These are phyloP conservation scores for Beroe ovata DNA, from an alignment of 37 sponge, comb jelly and placozoan genomes.

Conservation along the genomic window DNA sequence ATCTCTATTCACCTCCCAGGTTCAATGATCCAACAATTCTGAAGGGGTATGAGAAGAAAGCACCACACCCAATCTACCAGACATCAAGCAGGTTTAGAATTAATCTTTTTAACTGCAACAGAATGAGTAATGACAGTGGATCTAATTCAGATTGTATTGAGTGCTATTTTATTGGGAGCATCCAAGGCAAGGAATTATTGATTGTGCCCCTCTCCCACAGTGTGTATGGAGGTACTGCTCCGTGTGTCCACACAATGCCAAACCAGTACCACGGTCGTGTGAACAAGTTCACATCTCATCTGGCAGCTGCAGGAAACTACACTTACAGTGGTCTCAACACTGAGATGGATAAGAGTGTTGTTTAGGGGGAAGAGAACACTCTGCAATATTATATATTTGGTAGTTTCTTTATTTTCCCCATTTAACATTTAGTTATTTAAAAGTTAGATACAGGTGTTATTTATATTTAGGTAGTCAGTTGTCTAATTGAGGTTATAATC, in stretches of 20 bases:
- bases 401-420: no score
- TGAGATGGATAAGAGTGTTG: slow-evolving; percentile 5
- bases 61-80: slow-evolving; percentile 35
- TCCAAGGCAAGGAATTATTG: no score
- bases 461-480: no score
- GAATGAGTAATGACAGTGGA: no score
- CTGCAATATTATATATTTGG: no score
- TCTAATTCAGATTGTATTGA: no score
- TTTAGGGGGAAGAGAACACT: background rate
- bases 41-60: slow-evolving; percentile 36
- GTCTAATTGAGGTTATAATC: no score
- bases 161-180: no score
- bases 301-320: slow-evolving; percentile 60
- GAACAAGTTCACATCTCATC: slow-evolving; percentile 14
- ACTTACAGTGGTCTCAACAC: slow-evolving; percentile 46
- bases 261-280: slow-evolving; percentile 58
- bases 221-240: slow-evolving; percentile 12
- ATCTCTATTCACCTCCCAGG: slow-evolving; percentile 21
- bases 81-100: slow-evolving; percentile 65
- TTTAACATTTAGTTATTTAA: no score
- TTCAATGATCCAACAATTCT: slow-evolving; percentile 2
- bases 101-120: no score
- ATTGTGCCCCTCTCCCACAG: background rate
- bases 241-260: slow-evolving; percentile 57
- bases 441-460: no score